Base-by-base conservation (phyloP, 2,888 invertebrate species). In the Rhamphomyia laevipes region DNA sequence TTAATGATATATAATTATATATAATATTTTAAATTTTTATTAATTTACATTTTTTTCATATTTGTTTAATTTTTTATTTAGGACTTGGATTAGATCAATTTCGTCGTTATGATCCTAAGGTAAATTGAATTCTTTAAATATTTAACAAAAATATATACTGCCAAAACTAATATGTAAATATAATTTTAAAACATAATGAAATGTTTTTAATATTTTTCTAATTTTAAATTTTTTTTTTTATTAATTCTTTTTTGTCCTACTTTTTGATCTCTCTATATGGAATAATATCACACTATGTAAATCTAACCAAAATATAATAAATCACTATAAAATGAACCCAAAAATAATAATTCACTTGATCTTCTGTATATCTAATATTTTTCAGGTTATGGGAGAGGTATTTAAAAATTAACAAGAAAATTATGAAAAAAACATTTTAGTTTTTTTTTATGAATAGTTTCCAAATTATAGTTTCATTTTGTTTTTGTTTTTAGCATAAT, bases 11-110 rank as follows among this genome's bases (percentile, higher is more conserved):
- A 4, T 21, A 21, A 21, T 21, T 21, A 21, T 21, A 21, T 21
- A 21, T 27, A 37, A 37, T 23, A 11, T 33, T 21, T 13, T 18
- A 4, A n/a, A 27, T 10, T 43, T 11, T 47, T 13, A 21, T 40
- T 11, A n/a, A 2, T 55, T 56, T n/a, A n/a, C n/a, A n/a, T 47
- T 52, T 15, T 23, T 41, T 31, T 35, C n/a, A n/a, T n/a, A 35
- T 23, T 50, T 7, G 49, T 43, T 45, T 7, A 16, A 45, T 27
- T 38, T 51, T 37, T 47, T 23, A n/a, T n/a, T 7, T 73, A 95
- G 95, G 95, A 61, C 81, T 95, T 63, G 99, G 99, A 21, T 75
- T 99, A 62, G 99, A 99, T 71, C 92, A 95, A 64, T 99, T 89
- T 68, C 86, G 85, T 65, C 81, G 89, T 70, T 95, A 91, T 70